Evolutionary conservation across 1,140 invertebrate species (phyloP).

Genomic region (Cotesia vestalis): DNA sequence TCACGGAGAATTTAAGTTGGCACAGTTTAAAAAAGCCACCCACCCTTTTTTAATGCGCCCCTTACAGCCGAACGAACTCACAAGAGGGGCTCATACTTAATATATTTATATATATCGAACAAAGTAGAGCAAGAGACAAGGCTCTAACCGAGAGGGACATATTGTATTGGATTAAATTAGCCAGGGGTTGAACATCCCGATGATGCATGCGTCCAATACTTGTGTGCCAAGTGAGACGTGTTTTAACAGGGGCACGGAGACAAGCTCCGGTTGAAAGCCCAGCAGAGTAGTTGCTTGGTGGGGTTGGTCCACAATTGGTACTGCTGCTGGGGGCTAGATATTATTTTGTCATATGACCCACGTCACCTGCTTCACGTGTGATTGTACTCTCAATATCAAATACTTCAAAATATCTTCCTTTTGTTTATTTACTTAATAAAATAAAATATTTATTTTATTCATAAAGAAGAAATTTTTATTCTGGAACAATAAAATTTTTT

Average conservation of each 20-base stretch:
- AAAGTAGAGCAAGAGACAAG: constrained; percentile 17
- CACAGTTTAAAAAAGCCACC: constrained; percentile 63
- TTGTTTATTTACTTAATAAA: not conserved
- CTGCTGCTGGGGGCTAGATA: constrained; percentile 41
- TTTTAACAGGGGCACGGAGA: constrained; percentile 43
- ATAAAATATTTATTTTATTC: constrained; percentile 14
- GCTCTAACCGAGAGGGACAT: constrained; percentile 51
- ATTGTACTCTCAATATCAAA: constrained; percentile 45
- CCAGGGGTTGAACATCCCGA: constrained; percentile 41
- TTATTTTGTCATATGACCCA: constrained; percentile 61
- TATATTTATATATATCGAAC: constrained; percentile 7
- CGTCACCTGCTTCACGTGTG: constrained; percentile 58
- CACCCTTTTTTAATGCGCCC: constrained; percentile 54
- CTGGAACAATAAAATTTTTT: not conserved
- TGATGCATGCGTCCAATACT: constrained; percentile 52
- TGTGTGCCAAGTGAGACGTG: constrained; percentile 63
- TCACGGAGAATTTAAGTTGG: constrained; percentile 60
- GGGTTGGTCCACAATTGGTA: constrained; percentile 12
- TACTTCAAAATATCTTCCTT: constrained; percentile 3
- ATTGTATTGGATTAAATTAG: constrained; percentile 67
- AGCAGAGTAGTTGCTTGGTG: constrained; percentile 12
- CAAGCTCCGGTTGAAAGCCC: constrained; percentile 2
- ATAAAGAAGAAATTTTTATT: constrained; percentile 15
- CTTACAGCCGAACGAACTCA: constrained; percentile 31
- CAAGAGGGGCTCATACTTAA: constrained; percentile 26